These are phyloP conservation scores for Hemibagrus guttatus DNA, from an alignment of 2,797 vertebrate species.

Conservation along the genomic window DNA sequence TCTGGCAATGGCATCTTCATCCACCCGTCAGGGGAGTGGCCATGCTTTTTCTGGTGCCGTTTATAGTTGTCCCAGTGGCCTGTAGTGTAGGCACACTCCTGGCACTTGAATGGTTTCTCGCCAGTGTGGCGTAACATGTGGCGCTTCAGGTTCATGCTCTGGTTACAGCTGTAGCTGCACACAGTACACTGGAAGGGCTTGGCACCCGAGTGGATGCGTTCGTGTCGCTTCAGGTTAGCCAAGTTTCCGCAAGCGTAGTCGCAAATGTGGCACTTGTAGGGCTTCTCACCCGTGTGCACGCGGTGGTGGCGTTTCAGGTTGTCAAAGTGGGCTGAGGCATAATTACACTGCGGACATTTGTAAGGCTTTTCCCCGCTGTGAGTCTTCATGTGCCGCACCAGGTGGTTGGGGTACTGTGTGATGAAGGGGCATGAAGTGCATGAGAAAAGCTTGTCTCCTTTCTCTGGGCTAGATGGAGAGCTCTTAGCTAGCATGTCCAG, in stretches of 20 bases:
- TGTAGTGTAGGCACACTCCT: constrained; percentile 88
- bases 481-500: constrained; percentile 74
- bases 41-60: constrained; percentile 94
- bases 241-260: constrained; percentile 94
- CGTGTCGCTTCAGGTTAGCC: constrained; percentile 93
- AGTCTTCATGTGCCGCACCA: constrained; percentile 91
- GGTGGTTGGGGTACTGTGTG: constrained; percentile 92
- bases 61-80: constrained; percentile 99
- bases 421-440: constrained; percentile 88
- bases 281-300: constrained; percentile 93
- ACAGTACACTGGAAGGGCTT: constrained; percentile 94
- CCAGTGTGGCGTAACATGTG: constrained; percentile 95
- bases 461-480: constrained; percentile 53
- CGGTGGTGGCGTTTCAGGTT: constrained; percentile 94
- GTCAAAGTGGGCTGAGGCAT: constrained; percentile 91
- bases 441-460: constrained; percentile 79
- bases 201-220: constrained; percentile 94
- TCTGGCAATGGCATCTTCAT: constrained; percentile 68
- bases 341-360: constrained; percentile 86
- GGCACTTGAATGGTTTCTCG: constrained; percentile 90
- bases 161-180: constrained; percentile 95
- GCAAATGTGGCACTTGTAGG: constrained; percentile 89
- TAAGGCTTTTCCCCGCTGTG: constrained; percentile 94
- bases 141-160: constrained; percentile 98
- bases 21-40: constrained; percentile 82